Conservation (phyloP, 1,140 invertebrate genomes). For the Sarcophaga peregrina region DNA sequence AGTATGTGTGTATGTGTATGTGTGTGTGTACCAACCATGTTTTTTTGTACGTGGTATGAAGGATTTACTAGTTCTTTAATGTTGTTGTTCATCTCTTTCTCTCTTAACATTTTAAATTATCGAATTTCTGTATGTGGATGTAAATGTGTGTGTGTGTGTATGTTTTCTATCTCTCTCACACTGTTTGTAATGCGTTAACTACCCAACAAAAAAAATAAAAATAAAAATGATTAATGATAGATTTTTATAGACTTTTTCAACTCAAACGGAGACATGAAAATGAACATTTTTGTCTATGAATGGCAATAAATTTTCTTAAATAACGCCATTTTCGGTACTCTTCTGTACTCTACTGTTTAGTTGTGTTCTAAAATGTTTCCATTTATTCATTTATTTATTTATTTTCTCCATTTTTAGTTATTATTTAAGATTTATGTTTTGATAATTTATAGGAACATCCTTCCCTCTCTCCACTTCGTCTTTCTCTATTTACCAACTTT, state of each 20-base stretch:
- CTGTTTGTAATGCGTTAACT: neutral
- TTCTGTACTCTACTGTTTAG: neutral
- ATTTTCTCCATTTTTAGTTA: slow-evolving; percentile 27
- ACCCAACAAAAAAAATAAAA: slow-evolving; percentile 40
- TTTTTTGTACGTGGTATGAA: neutral
- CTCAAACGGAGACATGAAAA: slow-evolving; percentile 37
- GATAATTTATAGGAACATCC: neutral
- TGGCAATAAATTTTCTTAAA: slow-evolving; percentile 37
- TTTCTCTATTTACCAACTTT: too few species aligned
- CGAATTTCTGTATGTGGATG: neutral
- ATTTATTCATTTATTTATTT: slow-evolving; percentile 3
- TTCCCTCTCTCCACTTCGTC: too few species aligned
- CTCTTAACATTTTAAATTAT: neutral
- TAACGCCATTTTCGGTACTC: slow-evolving; percentile 20
- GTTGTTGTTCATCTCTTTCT: neutral
- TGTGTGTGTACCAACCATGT: too few species aligned
- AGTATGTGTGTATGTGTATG: too few species aligned
- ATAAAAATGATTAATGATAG: slow-evolving; percentile 41
- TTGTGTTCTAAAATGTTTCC: neutral
- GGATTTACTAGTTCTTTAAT: neutral
- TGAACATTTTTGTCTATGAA: slow-evolving; percentile 35
- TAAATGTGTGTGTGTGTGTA: too few species aligned
- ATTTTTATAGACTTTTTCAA: slow-evolving; percentile 39
- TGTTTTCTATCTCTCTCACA: too few species aligned
- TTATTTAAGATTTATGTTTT: slow-evolving; percentile 34